Evolutionary conservation across 2,113 vertebrate genomes (phyloP).

Genomic region (Leptosomus discolor): DNA sequence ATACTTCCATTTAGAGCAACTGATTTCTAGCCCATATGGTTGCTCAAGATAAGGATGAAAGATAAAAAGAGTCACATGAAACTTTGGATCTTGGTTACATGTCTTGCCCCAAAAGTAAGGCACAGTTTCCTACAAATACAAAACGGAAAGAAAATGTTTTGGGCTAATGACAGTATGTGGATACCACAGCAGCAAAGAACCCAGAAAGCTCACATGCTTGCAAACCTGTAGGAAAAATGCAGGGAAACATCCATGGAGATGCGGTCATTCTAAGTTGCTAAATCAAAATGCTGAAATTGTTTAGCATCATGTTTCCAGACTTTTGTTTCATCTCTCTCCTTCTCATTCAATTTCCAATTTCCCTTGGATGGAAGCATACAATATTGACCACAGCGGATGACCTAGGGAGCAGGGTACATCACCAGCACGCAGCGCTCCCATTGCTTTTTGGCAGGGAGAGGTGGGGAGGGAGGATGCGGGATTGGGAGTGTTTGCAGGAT

Average conservation of each 20-base stretch:
- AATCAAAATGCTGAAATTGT: neutral
- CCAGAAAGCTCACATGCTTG: neutral
- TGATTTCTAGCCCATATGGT: neutral
- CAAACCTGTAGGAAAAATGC: neutral
- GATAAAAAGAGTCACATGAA: neutral
- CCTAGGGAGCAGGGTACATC: neutral
- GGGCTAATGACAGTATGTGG: neutral
- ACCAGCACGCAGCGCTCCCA: neutral
- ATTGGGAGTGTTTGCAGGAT: neutral
- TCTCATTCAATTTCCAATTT: neutral
- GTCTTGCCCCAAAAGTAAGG: neutral
- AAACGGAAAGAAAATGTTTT: neutral
- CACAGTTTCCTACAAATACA: neutral
- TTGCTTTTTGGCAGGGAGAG: neutral
- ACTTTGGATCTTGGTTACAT: neutral
- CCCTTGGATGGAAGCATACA: neutral
- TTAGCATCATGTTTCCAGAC: neutral
- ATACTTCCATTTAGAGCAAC: neutral
- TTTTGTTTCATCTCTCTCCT: neutral
- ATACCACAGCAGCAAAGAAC: neutral
- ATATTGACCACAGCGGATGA: neutral
- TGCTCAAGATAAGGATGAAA: slow-evolving; percentile 7
- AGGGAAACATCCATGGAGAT: neutral
- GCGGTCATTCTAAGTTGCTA: neutral
- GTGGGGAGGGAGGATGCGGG: neutral